Evolutionary conservation across 2,113 vertebrate genomes (phyloP).

Genomic region (Sclerurus mexicanus): DNA sequence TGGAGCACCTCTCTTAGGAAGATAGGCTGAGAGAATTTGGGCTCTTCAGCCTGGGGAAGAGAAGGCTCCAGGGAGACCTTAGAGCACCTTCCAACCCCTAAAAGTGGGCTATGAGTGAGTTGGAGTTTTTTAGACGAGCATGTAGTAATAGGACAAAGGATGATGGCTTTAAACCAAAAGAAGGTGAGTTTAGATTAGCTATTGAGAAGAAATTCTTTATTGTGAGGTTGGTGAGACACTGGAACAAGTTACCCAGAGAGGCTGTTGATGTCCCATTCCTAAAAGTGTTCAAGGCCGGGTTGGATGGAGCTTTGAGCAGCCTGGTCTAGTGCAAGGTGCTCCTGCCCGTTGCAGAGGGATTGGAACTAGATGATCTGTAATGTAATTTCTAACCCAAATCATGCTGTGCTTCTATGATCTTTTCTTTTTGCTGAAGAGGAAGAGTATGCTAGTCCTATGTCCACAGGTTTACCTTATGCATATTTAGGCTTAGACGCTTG

Average conservation of each 20-base stretch:
- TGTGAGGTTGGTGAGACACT: neutral
- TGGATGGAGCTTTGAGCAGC: neutral
- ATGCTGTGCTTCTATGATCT: neutral
- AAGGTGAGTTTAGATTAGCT: neutral
- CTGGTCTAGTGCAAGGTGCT: neutral
- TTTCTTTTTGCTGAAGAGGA: neutral
- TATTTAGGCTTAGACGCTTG: neutral
- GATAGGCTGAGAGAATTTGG: neutral
- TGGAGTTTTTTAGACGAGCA: neutral
- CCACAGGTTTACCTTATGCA: neutral
- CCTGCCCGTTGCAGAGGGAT: rapidly evolving
- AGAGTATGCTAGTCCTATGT: neutral
- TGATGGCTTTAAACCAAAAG: neutral
- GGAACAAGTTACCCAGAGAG: neutral
- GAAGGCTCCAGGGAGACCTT: neutral
- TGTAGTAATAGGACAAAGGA: neutral
- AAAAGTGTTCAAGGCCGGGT: neutral
- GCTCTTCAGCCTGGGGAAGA: neutral
- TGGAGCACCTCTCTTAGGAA: neutral
- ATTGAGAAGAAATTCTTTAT: neutral
- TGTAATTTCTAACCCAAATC: neutral
- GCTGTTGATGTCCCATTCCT: neutral
- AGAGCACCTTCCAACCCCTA: neutral
- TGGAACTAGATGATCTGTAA: neutral
- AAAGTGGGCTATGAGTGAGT: neutral